A percentile compares a stretch with the other conserved stretches of the same genome.
Evolutionary conservation across 1,140 invertebrate species (phyloP).

Genomic region (Macrotrachela quadricornifera): DNA sequence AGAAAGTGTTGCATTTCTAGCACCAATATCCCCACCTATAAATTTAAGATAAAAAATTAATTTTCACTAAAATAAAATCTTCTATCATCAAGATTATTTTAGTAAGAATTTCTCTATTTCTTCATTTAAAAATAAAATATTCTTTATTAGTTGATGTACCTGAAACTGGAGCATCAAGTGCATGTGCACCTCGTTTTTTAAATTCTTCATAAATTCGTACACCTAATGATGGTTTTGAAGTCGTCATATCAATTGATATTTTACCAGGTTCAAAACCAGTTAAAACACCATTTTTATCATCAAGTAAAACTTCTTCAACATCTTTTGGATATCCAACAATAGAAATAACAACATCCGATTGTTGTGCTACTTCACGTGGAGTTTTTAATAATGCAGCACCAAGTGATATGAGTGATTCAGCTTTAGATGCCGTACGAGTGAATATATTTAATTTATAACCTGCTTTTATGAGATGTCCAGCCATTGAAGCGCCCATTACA

Average conservation of each 20-base stretch:
- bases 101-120: not conserved
- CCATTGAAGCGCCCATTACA: no score
- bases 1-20: not conserved
- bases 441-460: no score
- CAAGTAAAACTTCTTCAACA: not conserved
- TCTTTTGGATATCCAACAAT: not conserved
- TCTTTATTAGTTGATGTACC: not conserved
- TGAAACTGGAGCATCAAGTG: not conserved
- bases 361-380: not conserved
- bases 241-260: not conserved
- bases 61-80: not conserved
- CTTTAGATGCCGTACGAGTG: no score
- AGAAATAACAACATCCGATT: not conserved
- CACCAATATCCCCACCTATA: not conserved
- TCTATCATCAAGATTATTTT: not conserved
- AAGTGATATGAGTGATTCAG: no score
- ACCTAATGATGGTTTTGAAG: not conserved
- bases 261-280: not conserved
- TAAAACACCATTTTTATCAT: not conserved
- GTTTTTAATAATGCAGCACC: not conserved
- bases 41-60: not conserved
- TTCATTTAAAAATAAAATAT: not conserved
- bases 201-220: not conserved
- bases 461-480: no score
- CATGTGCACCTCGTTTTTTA: not conserved